These are phyloP conservation scores for Cheilosia soror DNA, from an alignment of 2,888 invertebrate genomes.

Conservation along the genomic window DNA sequence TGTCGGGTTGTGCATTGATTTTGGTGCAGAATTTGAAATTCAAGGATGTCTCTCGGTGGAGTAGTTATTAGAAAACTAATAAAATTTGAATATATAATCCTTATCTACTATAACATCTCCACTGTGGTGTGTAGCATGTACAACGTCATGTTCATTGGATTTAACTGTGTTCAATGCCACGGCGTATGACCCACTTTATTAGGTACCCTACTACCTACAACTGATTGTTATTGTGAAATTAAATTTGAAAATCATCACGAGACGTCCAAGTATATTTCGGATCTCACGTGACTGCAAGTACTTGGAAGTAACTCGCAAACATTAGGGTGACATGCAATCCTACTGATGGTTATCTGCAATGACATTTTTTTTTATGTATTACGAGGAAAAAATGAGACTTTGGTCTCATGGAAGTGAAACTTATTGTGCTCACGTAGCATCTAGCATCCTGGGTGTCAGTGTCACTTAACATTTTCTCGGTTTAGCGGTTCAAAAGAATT, in stretches of 20 bases:
- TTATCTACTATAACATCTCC: not conserved
- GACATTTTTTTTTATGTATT: not conserved
- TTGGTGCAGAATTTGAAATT: constrained; percentile 29
- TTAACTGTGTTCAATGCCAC: constrained; percentile 40
- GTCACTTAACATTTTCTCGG: constrained; percentile 9
- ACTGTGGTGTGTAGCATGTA: constrained; percentile 7
- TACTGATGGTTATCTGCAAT: not conserved
- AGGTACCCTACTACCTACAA: not conserved
- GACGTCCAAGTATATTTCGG: not conserved
- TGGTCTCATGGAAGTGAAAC: not conserved
- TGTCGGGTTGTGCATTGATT: constrained; percentile 42
- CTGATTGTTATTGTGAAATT: constrained; percentile 4
- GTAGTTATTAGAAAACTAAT: constrained; percentile 26
- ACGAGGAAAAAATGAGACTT: not conserved
- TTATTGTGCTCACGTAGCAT: constrained; percentile 4
- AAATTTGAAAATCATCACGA: not conserved
- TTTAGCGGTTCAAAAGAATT: constrained; percentile 5
- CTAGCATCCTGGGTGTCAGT: constrained; percentile 15
- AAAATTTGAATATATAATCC: constrained; percentile 33
- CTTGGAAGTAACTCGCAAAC: constrained; percentile 13
- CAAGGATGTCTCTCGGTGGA: constrained; percentile 18
- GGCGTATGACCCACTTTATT: constrained; percentile 23
- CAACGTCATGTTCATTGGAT: constrained; percentile 35
- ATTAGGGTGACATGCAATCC: constrained; percentile 7
- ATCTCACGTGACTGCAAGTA: not conserved